Percentiles rank a stretch among this genome's conserved stretches.
phyloP scores from a whole-genome alignment of 92 coral and sea anemone genomes.

The Zoanthus solanderi region DNA sequence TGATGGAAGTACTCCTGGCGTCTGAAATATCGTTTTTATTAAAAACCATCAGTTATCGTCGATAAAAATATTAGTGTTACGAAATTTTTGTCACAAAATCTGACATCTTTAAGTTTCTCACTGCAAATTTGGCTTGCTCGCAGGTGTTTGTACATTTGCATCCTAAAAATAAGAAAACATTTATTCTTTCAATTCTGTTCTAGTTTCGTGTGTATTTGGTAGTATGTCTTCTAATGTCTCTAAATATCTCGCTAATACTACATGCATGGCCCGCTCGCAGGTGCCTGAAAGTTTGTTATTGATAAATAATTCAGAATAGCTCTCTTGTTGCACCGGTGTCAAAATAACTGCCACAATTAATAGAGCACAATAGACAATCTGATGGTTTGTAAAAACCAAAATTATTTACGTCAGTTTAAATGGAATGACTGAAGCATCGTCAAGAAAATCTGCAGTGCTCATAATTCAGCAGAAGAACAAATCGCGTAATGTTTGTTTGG shows the following conservation, averaged over 20 bases:
- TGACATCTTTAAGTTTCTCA: too few species aligned
- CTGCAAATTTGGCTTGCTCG: background rate
- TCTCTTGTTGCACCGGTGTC: background rate
- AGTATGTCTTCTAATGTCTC: background rate
- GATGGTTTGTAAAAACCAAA: background rate
- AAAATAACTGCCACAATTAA: constrained; percentile 7
- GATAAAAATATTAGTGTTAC: too few species aligned
- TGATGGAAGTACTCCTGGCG: too few species aligned
- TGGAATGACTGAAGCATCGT: constrained; percentile 34
- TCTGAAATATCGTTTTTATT: too few species aligned
- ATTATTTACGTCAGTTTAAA: background rate
- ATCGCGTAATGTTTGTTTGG: constrained; percentile 23
- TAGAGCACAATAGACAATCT: background rate
- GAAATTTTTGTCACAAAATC: too few species aligned
- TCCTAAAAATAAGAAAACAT: background rate
- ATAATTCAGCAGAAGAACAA: constrained; percentile 33
- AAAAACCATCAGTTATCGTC: too few species aligned
- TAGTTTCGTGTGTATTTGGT: background rate
- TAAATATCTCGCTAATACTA: background rate
- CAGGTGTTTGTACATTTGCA: background rate
- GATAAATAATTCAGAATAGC: constrained; percentile 16
- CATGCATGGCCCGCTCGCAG: background rate
- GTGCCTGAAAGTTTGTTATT: constrained; percentile 25
- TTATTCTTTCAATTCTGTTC: background rate
- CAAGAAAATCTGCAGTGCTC: constrained; percentile 18